Evolutionary conservation across 2,888 invertebrate genomes (phyloP).

Genomic region (Unio delphinus): DNA sequence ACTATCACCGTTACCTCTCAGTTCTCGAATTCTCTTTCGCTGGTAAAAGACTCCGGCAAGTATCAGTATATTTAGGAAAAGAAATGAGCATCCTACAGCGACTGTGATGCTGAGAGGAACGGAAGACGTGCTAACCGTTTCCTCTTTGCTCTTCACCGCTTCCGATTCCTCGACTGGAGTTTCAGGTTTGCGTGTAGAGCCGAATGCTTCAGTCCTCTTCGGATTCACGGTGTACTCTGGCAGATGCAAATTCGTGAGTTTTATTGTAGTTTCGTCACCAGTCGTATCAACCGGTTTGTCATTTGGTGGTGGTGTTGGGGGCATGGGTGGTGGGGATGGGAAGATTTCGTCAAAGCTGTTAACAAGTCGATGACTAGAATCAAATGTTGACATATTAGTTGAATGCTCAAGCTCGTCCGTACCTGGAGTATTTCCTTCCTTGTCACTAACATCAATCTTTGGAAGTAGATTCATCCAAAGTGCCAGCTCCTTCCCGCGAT

Average conservation of each 20-base stretch:
- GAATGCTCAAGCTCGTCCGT: constrained; percentile 89
- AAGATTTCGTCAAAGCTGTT: constrained; percentile 42
- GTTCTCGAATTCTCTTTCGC: constrained; percentile 66
- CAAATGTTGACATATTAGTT: constrained; percentile 89
- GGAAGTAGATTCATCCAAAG: constrained; percentile 97
- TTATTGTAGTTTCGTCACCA: no score
- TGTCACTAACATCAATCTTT: constrained; percentile 86
- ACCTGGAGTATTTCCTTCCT: constrained; percentile 82
- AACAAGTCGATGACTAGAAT: constrained; percentile 83
- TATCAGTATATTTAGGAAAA: constrained; percentile 92
- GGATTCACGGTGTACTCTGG: no score
- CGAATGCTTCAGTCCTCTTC: no score
- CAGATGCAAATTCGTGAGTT: no score
- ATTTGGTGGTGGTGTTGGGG: constrained; percentile 39
- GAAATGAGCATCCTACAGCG: constrained; percentile 92
- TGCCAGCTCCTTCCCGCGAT: constrained; percentile 93
- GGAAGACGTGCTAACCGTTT: constrained; percentile 21
- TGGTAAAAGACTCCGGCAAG: constrained; percentile 97
- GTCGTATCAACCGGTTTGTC: no score
- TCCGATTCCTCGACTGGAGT: no score
- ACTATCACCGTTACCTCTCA: constrained; percentile 32
- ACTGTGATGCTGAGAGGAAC: constrained; percentile 75
- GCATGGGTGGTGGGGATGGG: constrained; percentile 65
- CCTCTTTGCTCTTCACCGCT: constrained; percentile 3
- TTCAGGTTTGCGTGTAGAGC: no score